Conservation (phyloP, 2,888 invertebrate genomes). For the Sminthurides aquaticus region DNA sequence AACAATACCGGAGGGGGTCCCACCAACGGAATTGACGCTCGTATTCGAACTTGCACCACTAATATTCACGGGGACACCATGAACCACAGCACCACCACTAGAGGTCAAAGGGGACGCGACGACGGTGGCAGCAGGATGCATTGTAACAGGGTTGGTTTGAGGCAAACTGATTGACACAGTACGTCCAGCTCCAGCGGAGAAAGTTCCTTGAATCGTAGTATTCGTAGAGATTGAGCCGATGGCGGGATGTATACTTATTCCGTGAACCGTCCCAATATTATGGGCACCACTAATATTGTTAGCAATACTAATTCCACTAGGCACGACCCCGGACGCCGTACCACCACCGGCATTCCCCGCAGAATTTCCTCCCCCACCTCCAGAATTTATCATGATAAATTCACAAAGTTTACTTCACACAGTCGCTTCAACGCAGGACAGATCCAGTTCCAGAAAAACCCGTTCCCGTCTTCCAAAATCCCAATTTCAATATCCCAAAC, state of each 20-base stretch:
- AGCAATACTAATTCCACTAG: background rate
- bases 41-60: conserved; percentile 1
- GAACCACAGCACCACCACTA: background rate
- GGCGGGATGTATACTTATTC: background rate
- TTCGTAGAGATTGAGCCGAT: background rate
- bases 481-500: too few relatives aligned
- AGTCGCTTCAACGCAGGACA: too few relatives aligned
- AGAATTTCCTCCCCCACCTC: background rate
- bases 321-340: background rate
- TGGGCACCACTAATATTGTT: background rate
- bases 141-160: background rate
- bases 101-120: background rate
- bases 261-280: background rate
- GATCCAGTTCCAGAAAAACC: too few relatives aligned
- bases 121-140: conserved; percentile 4
- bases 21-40: background rate
- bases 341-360: conserved; percentile 2
- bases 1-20: background rate
- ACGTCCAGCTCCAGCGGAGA: background rate
- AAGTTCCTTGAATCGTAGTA: background rate
- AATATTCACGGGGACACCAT: conserved; percentile 12
- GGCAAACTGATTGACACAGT: conserved; percentile 1
- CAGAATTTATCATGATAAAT: background rate
- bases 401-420: too few relatives aligned
- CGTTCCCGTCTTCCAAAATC: too few relatives aligned